A percentile compares a stretch with the other conserved stretches of the same genome.
These are phyloP conservation scores for Nettapus auritus DNA, from an alignment of 2,113 vertebrate species.

Conservation along the genomic window DNA sequence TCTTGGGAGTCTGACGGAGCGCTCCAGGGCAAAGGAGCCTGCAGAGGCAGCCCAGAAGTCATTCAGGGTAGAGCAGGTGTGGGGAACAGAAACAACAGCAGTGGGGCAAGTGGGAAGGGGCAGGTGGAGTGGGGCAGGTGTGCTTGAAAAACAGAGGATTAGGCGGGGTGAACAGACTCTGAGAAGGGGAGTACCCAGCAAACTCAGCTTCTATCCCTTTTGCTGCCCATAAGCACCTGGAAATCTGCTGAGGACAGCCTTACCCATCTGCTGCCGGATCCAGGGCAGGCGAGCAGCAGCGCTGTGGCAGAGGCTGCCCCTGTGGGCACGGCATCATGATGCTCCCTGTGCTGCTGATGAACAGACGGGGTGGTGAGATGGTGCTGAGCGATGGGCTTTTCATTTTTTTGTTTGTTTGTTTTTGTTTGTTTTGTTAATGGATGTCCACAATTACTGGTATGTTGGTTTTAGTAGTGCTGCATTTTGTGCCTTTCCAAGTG, in stretches of 20 bases:
- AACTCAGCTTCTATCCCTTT: neutral
- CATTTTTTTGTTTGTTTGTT: neutral
- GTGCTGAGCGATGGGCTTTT: neutral
- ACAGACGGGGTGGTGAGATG: neutral
- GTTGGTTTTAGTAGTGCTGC: neutral
- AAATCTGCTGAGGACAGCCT: neutral
- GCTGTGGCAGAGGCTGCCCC: neutral
- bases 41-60: too few species aligned
- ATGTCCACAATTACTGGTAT: neutral
- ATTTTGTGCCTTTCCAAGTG: neutral
- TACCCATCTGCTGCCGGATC: neutral
- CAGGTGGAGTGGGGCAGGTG: neutral
- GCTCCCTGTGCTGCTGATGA: neutral
- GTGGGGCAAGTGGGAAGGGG: neutral
- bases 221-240: neutral
- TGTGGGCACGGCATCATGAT: accelerated
- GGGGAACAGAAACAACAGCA: neutral
- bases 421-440: neutral
- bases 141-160: neutral
- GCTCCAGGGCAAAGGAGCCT: neutral
- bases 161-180: neutral
- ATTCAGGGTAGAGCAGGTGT: neutral
- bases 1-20: neutral
- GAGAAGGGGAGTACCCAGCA: neutral
- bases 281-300: too few species aligned